phyloP scores from a whole-genome alignment of 2,797 vertebrate species.

The Muraenolepis orangiensis region DNA sequence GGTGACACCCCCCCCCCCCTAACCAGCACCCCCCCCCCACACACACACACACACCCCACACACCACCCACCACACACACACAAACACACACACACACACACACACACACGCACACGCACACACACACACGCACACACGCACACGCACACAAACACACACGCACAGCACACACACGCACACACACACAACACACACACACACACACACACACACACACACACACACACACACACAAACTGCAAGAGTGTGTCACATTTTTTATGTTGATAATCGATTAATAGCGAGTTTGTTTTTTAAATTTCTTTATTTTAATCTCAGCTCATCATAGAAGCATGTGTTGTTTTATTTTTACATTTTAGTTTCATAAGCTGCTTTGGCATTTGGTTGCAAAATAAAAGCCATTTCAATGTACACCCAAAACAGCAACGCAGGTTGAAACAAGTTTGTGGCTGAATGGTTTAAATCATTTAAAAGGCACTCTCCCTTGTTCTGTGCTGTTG shows the following conservation, averaged over 20 bases:
- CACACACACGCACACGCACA: too few relatives aligned
- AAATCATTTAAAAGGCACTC: constrained; percentile 50
- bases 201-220: too few relatives aligned
- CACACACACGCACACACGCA: background rate
- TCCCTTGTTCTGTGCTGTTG: constrained; percentile 20
- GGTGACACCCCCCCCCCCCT: too few relatives aligned
- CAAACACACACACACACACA: too few relatives aligned
- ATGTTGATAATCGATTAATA: background rate
- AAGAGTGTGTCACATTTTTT: background rate
- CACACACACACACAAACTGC: background rate
- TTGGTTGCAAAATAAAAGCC: constrained; percentile 24
- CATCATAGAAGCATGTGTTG: background rate
- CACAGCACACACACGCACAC: background rate
- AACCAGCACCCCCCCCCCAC: too few relatives aligned
- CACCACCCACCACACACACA: background rate
- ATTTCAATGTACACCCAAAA: constrained; percentile 9
- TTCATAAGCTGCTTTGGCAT: background rate
- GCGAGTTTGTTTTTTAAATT: background rate
- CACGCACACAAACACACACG: too few relatives aligned
- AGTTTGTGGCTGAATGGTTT: constrained; percentile 40
- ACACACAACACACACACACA: background rate
- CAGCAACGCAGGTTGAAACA: constrained; percentile 13
- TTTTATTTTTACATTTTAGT: background rate
- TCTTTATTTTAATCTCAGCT: too few relatives aligned
- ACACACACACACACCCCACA: too few relatives aligned